These are phyloP conservation scores for Sinonovacula constricta DNA, from an alignment of 1,140 invertebrate species.

Conservation along the genomic window DNA sequence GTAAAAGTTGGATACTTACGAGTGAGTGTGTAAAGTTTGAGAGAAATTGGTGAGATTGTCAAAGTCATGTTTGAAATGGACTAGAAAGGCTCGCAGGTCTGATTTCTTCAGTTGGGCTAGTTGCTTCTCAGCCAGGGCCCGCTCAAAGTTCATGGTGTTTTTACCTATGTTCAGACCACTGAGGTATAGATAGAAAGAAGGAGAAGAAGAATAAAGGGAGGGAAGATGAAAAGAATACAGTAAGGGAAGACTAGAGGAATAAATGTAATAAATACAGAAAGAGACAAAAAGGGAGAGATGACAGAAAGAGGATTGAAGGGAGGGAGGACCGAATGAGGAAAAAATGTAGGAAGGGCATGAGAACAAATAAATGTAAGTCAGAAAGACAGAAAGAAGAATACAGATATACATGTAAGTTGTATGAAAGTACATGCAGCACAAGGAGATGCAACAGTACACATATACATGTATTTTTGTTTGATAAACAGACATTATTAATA, in stretches of 20 bases:
- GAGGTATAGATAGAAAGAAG: conserved; percentile 39
- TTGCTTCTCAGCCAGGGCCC: conserved; percentile 63
- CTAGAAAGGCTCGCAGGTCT: conserved; percentile 65
- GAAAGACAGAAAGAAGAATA: too few species aligned
- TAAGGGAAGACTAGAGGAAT: neutral
- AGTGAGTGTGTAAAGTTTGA: too few species aligned
- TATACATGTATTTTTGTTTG: too few species aligned
- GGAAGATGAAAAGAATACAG: conserved; percentile 6
- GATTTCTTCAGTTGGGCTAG: conserved; percentile 64
- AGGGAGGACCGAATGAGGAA: too few species aligned
- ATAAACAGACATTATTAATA: too few species aligned
- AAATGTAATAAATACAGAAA: neutral
- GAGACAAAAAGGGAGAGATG: neutral
- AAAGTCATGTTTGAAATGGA: conserved; percentile 66
- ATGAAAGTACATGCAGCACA: too few species aligned
- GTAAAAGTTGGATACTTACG: too few species aligned
- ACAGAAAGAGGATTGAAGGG: too few species aligned
- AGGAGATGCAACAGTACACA: too few species aligned
- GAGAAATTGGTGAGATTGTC: conserved; percentile 47
- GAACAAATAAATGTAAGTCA: too few species aligned
- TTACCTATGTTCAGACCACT: conserved; percentile 50
- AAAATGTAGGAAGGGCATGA: too few species aligned
- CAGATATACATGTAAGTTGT: too few species aligned
- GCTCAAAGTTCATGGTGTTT: conserved; percentile 66
- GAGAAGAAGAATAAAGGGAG: conserved; percentile 10